These are phyloP conservation scores for Mus musculus DNA, from an alignment of 2,113 vertebrate genomes.

Conservation along the genomic window DNA sequence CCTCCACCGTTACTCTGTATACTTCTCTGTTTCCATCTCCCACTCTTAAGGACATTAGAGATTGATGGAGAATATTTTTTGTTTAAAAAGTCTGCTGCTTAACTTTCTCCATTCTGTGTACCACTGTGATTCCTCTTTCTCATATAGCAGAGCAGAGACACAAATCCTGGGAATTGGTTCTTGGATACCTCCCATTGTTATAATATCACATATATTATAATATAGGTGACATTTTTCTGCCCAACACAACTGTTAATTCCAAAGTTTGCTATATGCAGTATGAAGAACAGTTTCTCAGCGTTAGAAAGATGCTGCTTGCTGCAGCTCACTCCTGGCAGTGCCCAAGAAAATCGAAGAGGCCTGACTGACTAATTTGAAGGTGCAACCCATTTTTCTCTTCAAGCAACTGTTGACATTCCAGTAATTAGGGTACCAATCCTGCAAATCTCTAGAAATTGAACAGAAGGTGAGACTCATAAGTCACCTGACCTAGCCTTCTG, in stretches of 20 bases:
- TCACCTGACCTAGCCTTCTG: background rate
- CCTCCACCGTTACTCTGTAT: background rate
- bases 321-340: background rate
- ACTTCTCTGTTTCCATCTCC: background rate
- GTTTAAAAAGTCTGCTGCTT: background rate
- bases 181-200: background rate
- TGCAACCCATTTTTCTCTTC: background rate
- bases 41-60: background rate
- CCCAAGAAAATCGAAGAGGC: background rate
- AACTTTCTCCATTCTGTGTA: background rate
- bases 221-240: background rate
- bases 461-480: background rate
- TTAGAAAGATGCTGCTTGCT: background rate
- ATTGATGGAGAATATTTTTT: background rate
- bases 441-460: background rate
- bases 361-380: background rate
- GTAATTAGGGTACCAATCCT: background rate
- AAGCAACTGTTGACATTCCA: background rate
- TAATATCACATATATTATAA: background rate
- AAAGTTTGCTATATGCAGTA: background rate
- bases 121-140: background rate
- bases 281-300: background rate
- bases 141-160: background rate
- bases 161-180: background rate
- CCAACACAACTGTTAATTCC: background rate